phyloP scores from a whole-genome alignment of 2,113 vertebrate species.

The Syngnathus floridae region DNA sequence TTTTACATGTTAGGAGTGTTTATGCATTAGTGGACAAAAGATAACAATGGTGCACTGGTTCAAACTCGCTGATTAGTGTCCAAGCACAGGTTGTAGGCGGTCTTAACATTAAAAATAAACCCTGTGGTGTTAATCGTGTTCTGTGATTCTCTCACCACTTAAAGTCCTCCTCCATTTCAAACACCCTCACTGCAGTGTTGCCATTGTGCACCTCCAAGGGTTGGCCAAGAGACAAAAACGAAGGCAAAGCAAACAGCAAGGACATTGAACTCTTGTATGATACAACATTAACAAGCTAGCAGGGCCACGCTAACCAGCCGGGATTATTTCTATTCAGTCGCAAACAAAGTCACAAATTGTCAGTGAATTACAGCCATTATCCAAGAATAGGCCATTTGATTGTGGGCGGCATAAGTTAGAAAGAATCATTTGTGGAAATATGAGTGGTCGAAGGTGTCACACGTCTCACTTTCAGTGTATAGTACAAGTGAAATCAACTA shows the following conservation, averaged over 20 bases:
- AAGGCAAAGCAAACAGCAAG: slow-evolving; percentile 10
- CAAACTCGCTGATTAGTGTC: slow-evolving; percentile 35
- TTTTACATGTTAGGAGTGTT: too few relatives aligned
- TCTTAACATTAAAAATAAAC: slow-evolving; percentile 62
- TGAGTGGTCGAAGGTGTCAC: slow-evolving; percentile 14
- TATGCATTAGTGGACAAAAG: not conserved
- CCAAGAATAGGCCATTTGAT: not conserved
- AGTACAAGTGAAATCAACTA: not conserved
- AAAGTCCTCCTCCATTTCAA: slow-evolving; percentile 41
- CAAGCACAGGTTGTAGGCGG: slow-evolving; percentile 57
- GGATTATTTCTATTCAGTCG: slow-evolving; percentile 8
- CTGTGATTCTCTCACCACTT: slow-evolving; percentile 47
- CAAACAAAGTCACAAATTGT: slow-evolving; percentile 4
- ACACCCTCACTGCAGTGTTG: slow-evolving; percentile 13
- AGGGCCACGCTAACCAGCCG: slow-evolving; percentile 16
- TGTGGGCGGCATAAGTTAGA: slow-evolving; percentile 7
- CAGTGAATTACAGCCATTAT: slow-evolving; percentile 12
- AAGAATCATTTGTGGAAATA: not conserved
- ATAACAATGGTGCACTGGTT: slow-evolving; percentile 15
- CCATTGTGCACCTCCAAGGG: slow-evolving; percentile 20
- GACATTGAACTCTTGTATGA: slow-evolving; percentile 13
- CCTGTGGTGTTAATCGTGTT: slow-evolving; percentile 30
- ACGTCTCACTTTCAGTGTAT: slow-evolving; percentile 17
- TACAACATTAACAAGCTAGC: slow-evolving; percentile 12
- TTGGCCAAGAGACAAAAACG: slow-evolving; percentile 11